Base-by-base conservation (phyloP, 2,113 vertebrate species). In the Alethe diademata region DNA sequence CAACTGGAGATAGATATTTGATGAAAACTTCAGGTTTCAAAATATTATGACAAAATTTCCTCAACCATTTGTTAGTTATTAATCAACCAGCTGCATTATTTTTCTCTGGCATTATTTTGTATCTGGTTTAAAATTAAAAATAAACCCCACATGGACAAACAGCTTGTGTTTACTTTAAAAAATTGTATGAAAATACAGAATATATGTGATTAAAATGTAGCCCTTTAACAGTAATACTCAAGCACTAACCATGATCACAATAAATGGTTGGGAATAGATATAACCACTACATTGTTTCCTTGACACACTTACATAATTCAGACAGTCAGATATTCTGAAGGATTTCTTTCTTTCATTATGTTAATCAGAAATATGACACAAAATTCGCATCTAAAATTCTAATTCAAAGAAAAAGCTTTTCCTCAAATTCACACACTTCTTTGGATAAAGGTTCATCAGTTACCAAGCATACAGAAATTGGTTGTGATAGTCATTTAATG, bases 211-310 rank as follows among this genome's bases (percentile, higher is more conserved):
- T 91, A 76, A 94, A 95, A 91, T 71, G 82, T 96, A 97, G 96
- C 96, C 97, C 96, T 97, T 97, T 92, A 94, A 92, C 76, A 80
- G 78, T 8, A 92, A 86, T 86, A 92, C 92, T 95, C 92, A 83
- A 92, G 65, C 92, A 95, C 67, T 71, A 73, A 90, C 92, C 86
- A 91, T 61, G n/a, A 51, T 60, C 75, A 90, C 88, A 80, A 93
- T n/a, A 90, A 93, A 94, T 80, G 82, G 84, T 53, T 67, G 28
- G 74, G 67, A 91, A 84, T 40, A 93, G 57, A 78, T 56, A 86
- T 6, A 86, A 94, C 51, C 88, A 92, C 82, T 47, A 40, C 42
- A 67, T 76, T 61, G 72, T 75, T 92, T 75, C 86, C 58, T 73
- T 66, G 57, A 91, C 53, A 90, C 24, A 57, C 20, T 82, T 90